Evolutionary conservation across 1,140 invertebrate genomes (phyloP).

Genomic region (Lordiphosa collinella): DNA sequence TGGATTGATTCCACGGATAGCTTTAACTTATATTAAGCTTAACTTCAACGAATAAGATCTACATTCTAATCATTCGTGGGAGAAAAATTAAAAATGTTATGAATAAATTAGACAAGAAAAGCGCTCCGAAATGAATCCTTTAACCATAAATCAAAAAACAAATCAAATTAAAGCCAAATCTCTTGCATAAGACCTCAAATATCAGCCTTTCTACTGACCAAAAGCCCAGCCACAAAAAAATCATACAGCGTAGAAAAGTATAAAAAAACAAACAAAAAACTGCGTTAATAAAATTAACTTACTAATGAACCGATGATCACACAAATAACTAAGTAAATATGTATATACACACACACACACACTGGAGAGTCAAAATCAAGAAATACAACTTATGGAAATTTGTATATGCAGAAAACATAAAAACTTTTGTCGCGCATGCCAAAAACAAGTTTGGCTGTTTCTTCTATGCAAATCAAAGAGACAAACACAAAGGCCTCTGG

Average conservation of each 20-base stretch:
- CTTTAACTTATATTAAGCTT: too few species aligned
- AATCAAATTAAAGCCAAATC: constrained; percentile 48
- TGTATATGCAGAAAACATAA: constrained; percentile 34
- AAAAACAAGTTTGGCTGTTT: constrained; percentile 55
- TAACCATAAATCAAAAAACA: background rate
- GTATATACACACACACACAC: too few species aligned
- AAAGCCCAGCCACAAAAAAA: constrained; percentile 13
- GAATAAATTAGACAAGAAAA: too few species aligned
- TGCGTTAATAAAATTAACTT: constrained; percentile 66
- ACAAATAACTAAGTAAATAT: constrained; percentile 8
- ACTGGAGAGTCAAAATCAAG: constrained; percentile 42
- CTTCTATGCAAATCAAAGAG: constrained; percentile 62
- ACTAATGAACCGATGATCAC: constrained; percentile 67
- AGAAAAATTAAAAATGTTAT: too few species aligned
- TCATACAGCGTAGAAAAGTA: background rate
- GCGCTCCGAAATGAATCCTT: too few species aligned
- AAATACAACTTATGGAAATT: constrained; percentile 63
- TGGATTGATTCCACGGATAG: too few species aligned
- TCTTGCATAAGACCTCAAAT: constrained; percentile 42
- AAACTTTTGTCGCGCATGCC: constrained; percentile 56
- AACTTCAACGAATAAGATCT: too few species aligned
- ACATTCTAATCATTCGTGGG: too few species aligned
- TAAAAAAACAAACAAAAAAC: constrained; percentile 24
- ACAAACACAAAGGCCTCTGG: too few species aligned
- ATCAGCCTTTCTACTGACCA: constrained; percentile 47